Evolutionary conservation across 2,113 vertebrate genomes (phyloP), one percentile per base, ranked within the genome.

Genomic region (Heterochromis multidens): DNA sequence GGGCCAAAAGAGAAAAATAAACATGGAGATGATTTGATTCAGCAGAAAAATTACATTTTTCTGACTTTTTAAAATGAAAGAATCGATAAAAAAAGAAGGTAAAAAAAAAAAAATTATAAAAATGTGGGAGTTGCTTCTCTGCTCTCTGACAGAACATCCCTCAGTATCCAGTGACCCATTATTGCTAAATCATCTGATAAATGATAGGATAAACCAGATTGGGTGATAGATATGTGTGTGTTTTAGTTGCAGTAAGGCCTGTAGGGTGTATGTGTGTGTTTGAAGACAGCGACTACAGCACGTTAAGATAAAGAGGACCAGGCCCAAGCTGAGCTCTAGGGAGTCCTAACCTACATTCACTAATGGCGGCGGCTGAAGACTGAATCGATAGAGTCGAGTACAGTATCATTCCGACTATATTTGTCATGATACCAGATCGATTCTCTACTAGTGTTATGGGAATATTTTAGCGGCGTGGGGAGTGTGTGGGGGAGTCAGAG

Each of bases 311-410:
- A 72, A 85, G 91, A 91, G 89, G 88, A 91, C 90, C 85, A 88
- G 93, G 93, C 92, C 90, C 93, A 92, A 82, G 92, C 92, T 92
- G 91, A 94, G 93, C 91, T 93, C 93, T 16, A 74, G 92, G 91
- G 91, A 92, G 70, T 83, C 86, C 61, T 87, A 89, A 81, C 91
- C 89, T 88, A 88, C 88, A 88, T 90, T 25, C 59, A 54, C 88
- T 90, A 89, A 85, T 58, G 89, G 89, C 46, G 61, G 57, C 59
- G 35, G 84, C 86, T 80, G 63, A 87, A 59, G 80, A 52, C 83
- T 46, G 49, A 72, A 90, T 93, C 85, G 49, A 91, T 91, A 9
- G 43, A 63, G 63, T 1, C 3, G 60, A 85, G 86, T 65, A 63
- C 70, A 65, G 81, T 21, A 83, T 88, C 76, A 76, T 70, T 62